phyloP scores from a whole-genome alignment of 2,888 invertebrate species.

The Dexiosoma caninum region DNA sequence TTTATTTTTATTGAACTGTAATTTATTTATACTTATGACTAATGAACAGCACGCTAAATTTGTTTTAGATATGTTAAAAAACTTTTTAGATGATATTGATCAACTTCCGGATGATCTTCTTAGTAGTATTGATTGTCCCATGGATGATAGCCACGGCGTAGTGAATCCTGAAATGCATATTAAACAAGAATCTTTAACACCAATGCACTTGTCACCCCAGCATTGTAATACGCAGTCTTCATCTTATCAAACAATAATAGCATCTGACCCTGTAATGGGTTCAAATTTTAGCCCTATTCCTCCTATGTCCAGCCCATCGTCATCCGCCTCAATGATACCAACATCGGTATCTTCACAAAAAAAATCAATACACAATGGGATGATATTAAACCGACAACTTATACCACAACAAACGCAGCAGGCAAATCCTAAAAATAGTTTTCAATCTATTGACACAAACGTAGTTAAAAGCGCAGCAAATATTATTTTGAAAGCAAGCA shows the following conservation, averaged over 20 bases:
- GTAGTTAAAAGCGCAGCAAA: constrained; percentile 24
- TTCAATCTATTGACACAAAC: constrained; percentile 68
- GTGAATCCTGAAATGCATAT: constrained; percentile 66
- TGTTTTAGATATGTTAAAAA: constrained; percentile 72
- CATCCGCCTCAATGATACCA: constrained; percentile 49
- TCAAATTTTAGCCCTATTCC: constrained; percentile 68
- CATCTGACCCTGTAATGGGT: constrained; percentile 72
- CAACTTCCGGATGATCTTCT: constrained; percentile 69
- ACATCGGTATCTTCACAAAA: constrained; percentile 21
- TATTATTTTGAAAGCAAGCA: constrained; percentile 39
- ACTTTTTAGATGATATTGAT: constrained; percentile 74
- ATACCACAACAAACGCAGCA: constrained; percentile 59
- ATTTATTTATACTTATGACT: background rate
- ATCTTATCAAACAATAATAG: constrained; percentile 68
- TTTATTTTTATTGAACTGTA: background rate
- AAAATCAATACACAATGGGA: background rate
- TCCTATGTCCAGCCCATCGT: constrained; percentile 52
- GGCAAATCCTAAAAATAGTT: constrained; percentile 66
- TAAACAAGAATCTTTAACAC: constrained; percentile 67
- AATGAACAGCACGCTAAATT: background rate
- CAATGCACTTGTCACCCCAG: constrained; percentile 55
- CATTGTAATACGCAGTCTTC: constrained; percentile 57
- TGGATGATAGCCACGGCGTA: constrained; percentile 62
- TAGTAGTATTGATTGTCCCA: constrained; percentile 64
- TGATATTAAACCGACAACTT: constrained; percentile 50